phyloP scores from a whole-genome alignment of 2,113 vertebrate species.

The Terrapene triunguis region DNA sequence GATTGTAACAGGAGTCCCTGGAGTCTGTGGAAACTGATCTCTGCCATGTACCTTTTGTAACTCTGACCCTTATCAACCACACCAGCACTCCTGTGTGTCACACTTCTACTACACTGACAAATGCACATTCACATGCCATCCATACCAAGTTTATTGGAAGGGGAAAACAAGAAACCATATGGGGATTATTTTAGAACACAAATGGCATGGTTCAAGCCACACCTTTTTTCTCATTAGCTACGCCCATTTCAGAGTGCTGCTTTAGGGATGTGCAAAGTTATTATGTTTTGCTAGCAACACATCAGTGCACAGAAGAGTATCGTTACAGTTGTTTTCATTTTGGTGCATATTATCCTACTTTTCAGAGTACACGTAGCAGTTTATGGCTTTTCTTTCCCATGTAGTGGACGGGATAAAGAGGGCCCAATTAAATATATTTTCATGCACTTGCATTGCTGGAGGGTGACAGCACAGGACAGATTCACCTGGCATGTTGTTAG shows the following conservation, averaged over 20 bases:
- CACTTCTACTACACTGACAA: fast-evolving
- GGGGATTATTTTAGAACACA: neutral
- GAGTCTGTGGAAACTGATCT: neutral
- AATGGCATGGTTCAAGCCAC: neutral
- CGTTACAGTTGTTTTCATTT: neutral
- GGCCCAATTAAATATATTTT: neutral
- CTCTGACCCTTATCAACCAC: neutral
- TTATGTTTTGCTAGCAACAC: neutral
- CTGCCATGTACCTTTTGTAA: neutral
- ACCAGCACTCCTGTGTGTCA: neutral
- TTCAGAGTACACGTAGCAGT: neutral
- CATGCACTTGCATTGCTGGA: neutral
- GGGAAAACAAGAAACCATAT: constrained; percentile 18
- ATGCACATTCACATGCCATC: neutral
- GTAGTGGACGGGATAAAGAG: neutral
- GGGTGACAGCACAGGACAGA: neutral
- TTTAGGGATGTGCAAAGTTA: neutral
- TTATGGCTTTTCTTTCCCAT: neutral
- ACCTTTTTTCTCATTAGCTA: constrained; percentile 35
- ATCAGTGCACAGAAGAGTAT: neutral
- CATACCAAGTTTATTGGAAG: constrained; percentile 5
- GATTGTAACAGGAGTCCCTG: neutral
- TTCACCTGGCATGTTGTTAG: constrained; percentile 16
- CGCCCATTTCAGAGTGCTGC: constrained; percentile 19
- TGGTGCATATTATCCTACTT: neutral